Evolutionary conservation across 2,113 vertebrate genomes (phyloP).

Genomic region (Caranx melampygus): DNA sequence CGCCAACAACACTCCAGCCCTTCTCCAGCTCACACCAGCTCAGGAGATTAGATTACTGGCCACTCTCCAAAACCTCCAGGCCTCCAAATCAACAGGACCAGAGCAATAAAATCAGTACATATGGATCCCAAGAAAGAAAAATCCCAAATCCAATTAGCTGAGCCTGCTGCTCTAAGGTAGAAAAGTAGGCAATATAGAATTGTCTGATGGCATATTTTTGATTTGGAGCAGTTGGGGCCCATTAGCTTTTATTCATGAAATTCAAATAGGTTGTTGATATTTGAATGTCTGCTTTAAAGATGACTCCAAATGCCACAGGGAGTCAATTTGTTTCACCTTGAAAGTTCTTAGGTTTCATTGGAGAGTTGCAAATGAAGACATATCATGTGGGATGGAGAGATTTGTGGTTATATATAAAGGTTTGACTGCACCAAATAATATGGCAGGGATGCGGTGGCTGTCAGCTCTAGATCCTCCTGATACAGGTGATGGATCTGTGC

Average conservation of each 20-base stretch:
- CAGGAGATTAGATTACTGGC: constrained; percentile 68
- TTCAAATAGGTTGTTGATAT: constrained; percentile 78
- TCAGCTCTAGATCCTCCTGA: background rate
- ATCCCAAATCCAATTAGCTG: constrained; percentile 66
- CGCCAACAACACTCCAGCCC: background rate
- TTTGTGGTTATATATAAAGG: background rate
- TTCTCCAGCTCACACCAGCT: constrained; percentile 4
- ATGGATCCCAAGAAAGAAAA: constrained; percentile 63
- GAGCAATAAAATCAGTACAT: constrained; percentile 63
- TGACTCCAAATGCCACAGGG: background rate
- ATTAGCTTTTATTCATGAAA: constrained; percentile 64
- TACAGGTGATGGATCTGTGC: background rate
- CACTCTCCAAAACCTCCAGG: constrained; percentile 61
- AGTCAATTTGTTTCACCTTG: constrained; percentile 15
- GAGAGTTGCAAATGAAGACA: constrained; percentile 26
- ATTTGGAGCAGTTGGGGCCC: constrained; percentile 31
- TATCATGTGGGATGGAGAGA: background rate
- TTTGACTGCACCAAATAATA: constrained; percentile 1
- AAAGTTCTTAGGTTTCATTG: constrained; percentile 5
- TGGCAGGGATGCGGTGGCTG: constrained; percentile 4
- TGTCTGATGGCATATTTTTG: constrained; percentile 9
- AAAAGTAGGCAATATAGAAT: background rate
- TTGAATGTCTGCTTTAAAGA: constrained; percentile 46
- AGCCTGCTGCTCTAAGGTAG: constrained; percentile 48
- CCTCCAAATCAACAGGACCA: constrained; percentile 52